Evolutionary conservation across 2,888 invertebrate species (phyloP), one percentile per base, ranked within the genome.

Genomic region (Reticulitermes lucifugus): DNA sequence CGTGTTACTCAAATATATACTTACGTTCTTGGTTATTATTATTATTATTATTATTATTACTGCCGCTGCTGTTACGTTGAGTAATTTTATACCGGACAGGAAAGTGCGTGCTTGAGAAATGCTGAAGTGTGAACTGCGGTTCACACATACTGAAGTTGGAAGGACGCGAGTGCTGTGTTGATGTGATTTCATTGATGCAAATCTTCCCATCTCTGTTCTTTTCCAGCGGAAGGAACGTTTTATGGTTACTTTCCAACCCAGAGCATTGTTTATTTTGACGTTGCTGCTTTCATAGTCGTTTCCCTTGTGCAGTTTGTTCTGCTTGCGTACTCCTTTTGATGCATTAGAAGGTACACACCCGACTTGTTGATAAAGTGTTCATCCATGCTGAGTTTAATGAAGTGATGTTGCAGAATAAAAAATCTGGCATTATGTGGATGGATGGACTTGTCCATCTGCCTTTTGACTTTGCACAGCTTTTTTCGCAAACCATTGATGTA

Each of bases 241-340:
- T 41, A 73, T 73, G 73, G 35, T 73, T 73, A 73, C 29, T 73
- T 73, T 73, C 71, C 71, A 9, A 73, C 9, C 71, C 29, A 73
- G 7, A 73, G 71, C 71, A 29, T 29, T 73, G 21, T 73, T 73
- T 41, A 21, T 10, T 73, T 73, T 41, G 29, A 73, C 73, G 70
- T 25, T 70, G 79, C 55, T 79, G 79, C 79, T 79, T 79, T 79
- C 55, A 55, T 55, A 55, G 12, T 79, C 55, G 18, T 79, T 55
- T 55, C 55, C 55, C 35, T 18, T 79, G 55, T 79, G 80, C 35
- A 80, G 22, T 80, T 80, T 29, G 21, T 80, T 80, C 80, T 80
- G 80, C 60, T 60, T 60, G 80, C 29, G 35, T 73, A 41, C 73
- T 7, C 73, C 14, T 73, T 70, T 35, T 73, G 73, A 73, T 35